phyloP scores from a whole-genome alignment of 2,888 invertebrate genomes.

The Noctua pronuba region DNA sequence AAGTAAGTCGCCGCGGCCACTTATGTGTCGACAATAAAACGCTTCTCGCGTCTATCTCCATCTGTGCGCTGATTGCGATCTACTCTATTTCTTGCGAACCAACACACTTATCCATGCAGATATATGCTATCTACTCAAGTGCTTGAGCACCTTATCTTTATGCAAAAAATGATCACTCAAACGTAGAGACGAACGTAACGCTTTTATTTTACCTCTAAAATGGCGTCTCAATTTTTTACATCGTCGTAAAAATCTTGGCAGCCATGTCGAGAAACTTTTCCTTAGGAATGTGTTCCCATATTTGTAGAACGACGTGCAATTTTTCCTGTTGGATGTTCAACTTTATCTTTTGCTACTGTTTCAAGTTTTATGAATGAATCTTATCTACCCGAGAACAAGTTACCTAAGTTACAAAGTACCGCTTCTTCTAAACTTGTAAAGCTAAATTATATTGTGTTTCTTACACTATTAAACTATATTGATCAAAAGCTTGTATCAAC shows the following conservation, averaged over 20 bases:
- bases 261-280: slow-evolving; percentile 45
- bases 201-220: slow-evolving; percentile 31
- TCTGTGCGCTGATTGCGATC: slow-evolving; percentile 72
- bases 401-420: not conserved
- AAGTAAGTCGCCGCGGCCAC: slow-evolving; percentile 65
- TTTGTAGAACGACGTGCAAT: slow-evolving; percentile 46
- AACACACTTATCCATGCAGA: slow-evolving; percentile 58
- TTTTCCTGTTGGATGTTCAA: slow-evolving; percentile 46
- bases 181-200: not conserved
- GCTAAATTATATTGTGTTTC: not conserved
- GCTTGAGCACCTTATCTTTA: slow-evolving; percentile 17
- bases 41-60: slow-evolving; percentile 68
- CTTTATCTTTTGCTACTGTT: slow-evolving; percentile 34
- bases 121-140: slow-evolving; percentile 37
- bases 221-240: slow-evolving; percentile 26
- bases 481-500: not conserved
- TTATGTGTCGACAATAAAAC: slow-evolving; percentile 67
- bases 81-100: slow-evolving; percentile 60
- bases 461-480: not conserved
- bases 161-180: slow-evolving; percentile 32
- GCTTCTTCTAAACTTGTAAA: not conserved
- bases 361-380: slow-evolving; percentile 30
- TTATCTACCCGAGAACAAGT: slow-evolving; percentile 8
- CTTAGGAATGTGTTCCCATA: slow-evolving; percentile 33
- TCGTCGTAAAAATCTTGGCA: slow-evolving; percentile 45